Conservation (phyloP, 2,797 vertebrate species). For the Enteromius viviparus region DNA sequence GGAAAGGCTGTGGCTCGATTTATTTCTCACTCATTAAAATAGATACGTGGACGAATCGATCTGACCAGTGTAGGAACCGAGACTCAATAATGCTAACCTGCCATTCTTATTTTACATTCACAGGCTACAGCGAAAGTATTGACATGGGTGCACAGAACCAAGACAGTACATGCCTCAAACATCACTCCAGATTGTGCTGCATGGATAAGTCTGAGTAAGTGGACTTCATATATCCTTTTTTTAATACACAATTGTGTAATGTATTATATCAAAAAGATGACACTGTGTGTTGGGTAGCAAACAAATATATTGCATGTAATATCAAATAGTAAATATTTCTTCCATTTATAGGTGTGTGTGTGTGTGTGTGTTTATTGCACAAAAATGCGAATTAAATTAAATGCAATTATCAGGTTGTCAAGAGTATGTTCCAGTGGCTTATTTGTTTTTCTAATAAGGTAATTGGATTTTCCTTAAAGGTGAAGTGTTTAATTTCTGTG, state of each 20-base stretch:
- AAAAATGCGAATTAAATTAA: neutral
- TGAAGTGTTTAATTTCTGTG: neutral
- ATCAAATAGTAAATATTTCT: neutral
- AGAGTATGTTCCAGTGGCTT: neutral
- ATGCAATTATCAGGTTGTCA: neutral
- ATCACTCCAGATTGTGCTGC: slow-evolving; percentile 3
- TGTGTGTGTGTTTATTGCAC: neutral
- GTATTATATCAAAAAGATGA: neutral
- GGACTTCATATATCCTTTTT: no score
- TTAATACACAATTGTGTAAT: neutral
- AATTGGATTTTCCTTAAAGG: neutral
- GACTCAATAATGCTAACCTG: slow-evolving; percentile 13
- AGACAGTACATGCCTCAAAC: slow-evolving; percentile 1
- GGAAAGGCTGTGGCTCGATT: slow-evolving; percentile 23
- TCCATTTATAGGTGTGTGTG: neutral
- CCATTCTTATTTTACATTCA: slow-evolving; percentile 1
- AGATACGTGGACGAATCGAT: neutral
- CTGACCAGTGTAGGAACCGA: slow-evolving; percentile 1
- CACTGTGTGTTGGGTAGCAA: neutral
- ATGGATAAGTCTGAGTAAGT: neutral
- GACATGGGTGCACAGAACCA: neutral
- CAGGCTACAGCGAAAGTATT: slow-evolving; percentile 9
- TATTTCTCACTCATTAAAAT: slow-evolving; percentile 2
- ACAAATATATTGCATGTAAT: neutral
- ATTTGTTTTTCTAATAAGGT: neutral